Conservation (phyloP, 37 sponge, comb jelly and placozoan genomes). For the Haliclona indistincta region DNA sequence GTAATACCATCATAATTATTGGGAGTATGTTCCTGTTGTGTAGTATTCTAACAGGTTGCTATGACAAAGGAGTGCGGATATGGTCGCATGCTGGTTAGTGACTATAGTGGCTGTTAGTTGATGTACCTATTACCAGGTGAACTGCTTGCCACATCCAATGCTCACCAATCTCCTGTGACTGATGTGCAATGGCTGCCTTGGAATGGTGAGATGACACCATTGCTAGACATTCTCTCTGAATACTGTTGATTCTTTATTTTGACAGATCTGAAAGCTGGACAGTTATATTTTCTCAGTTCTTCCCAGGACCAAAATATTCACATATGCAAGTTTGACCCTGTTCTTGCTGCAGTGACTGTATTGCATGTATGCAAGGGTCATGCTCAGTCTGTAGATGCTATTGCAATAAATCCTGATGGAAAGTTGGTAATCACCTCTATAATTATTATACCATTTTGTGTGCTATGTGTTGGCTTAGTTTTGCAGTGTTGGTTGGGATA, state of each 20-base stretch:
- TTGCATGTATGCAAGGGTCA: conserved; percentile 75
- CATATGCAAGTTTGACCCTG: conserved; percentile 52
- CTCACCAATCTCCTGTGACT: conserved; percentile 64
- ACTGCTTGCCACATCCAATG: conserved; percentile 14
- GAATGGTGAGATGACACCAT: no score
- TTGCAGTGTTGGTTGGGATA: conserved; percentile 81
- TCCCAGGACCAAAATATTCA: conserved; percentile 81
- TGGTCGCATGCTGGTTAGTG: conserved; percentile 59
- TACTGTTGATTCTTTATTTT: no score
- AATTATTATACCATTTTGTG: neutral
- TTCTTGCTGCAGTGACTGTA: neutral
- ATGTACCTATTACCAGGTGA: neutral
- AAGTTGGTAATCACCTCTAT: neutral
- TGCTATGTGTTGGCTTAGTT: conserved; percentile 37
- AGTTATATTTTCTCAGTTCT: conserved; percentile 49
- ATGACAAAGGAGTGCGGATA: conserved; percentile 65
- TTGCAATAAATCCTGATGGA: conserved; percentile 52
- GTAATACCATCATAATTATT: conserved; percentile 7
- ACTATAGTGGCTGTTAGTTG: neutral
- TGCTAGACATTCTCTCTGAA: no score
- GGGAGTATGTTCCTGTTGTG: neutral
- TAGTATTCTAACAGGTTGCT: conserved; percentile 79
- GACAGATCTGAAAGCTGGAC: neutral
- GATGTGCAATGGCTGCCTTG: conserved; percentile 60
- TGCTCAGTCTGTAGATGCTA: conserved; percentile 66